These are phyloP conservation scores for Charanyca ferruginea DNA, from an alignment of 2,888 invertebrate genomes.

Conservation along the genomic window DNA sequence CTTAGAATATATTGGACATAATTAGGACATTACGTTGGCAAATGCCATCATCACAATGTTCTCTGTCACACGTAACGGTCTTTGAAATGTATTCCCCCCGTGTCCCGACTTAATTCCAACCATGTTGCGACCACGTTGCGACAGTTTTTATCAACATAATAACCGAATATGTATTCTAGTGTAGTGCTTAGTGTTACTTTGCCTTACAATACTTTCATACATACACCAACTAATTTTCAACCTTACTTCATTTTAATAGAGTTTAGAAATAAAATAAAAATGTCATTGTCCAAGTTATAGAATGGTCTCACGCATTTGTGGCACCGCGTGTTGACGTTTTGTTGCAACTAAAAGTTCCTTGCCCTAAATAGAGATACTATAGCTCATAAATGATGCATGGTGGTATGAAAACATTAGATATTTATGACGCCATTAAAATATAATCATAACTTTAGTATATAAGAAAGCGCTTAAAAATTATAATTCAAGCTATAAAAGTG, in stretches of 20 bases:
- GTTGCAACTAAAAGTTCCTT: slow-evolving; percentile 72
- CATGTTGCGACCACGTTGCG: too few relatives aligned
- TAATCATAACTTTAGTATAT: slow-evolving; percentile 53
- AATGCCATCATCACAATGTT: slow-evolving; percentile 63
- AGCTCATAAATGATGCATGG: slow-evolving; percentile 76
- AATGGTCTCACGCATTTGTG: slow-evolving; percentile 81
- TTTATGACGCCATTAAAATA: slow-evolving; percentile 67
- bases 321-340: slow-evolving; percentile 73
- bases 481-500: slow-evolving; percentile 52
- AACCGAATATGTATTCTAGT: slow-evolving; percentile 87
- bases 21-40: slow-evolving; percentile 54
- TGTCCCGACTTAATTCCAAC: slow-evolving; percentile 75
- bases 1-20: slow-evolving; percentile 50
- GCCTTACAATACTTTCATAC: slow-evolving; percentile 56
- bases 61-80: slow-evolving; percentile 67
- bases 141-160: slow-evolving; percentile 87
- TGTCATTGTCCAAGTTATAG: slow-evolving; percentile 66
- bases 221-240: slow-evolving; percentile 55
- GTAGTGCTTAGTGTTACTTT: slow-evolving; percentile 74
- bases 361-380: slow-evolving; percentile 66
- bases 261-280: slow-evolving; percentile 50
- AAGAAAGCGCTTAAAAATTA: slow-evolving; percentile 44
- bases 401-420: slow-evolving; percentile 71
- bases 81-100: slow-evolving; percentile 70
- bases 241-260: slow-evolving; percentile 67